Base-by-base conservation (phyloP, 35 echinoderm and acorn worm species). In the Ophioderma brevispina region DNA sequence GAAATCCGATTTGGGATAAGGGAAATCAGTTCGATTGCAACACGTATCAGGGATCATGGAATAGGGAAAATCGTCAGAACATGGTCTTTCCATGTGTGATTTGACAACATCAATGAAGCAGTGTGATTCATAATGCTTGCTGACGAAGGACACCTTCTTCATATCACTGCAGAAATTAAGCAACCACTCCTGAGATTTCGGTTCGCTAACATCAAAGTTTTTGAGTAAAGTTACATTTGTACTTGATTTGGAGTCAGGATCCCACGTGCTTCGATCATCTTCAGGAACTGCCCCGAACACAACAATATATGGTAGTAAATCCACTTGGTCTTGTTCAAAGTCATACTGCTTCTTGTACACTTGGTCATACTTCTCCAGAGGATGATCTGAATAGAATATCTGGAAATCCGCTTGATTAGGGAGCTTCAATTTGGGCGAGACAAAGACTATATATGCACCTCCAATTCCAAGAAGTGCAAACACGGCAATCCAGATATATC, bases 31-130 rank as follows among this genome's bases (percentile, higher is more conserved):
- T 0, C 88, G 39, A 3, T 87, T 50, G 37, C 93, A 95, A 38
- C 89, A 95, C 0, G 84, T 84, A n/a, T 79, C 76, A 46, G 89
- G 32, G 18, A 87, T 80, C 13, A 43, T 55, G 40, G 38, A 6
- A 55, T 31, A 59, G n/a, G n/a, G n/a, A 18, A 78, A 36, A 8
- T 56, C 39, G n/a, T 56, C 78, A 34, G 50, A 25, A 63, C 89
- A 87, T 18, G 84, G 76, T 6, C 75, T 36, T 42, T 87, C 80
- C 80, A 95, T 85, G 36, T 80, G 55, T 19, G 33, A 30, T 40
- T 85, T 88, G 28, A 95, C 79, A 2, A 31, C 35, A 40, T 95
- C 90, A 14, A 95, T 92, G 55, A 95, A 95, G 39, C 94, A 95
- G 32, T 76, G 31, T 19, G 28, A 14, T 32, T 79, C 42, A 36